phyloP scores from a whole-genome alignment of 2,113 vertebrate genomes.

The Kryptolebias marmoratus region DNA sequence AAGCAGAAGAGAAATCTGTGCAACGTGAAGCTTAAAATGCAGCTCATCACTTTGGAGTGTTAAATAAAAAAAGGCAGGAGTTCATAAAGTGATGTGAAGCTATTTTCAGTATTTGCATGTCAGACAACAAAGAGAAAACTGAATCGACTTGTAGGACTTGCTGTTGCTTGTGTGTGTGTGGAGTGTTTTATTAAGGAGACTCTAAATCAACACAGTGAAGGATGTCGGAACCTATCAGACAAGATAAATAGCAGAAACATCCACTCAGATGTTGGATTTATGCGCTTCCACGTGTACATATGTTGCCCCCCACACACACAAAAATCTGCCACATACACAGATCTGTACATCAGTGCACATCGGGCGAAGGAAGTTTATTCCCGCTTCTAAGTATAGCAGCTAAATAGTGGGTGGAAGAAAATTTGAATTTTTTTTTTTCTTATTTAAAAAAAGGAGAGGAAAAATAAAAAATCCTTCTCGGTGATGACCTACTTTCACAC shows the following conservation, averaged over 20 bases:
- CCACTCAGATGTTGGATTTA: constrained; percentile 40
- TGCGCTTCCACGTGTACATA: constrained; percentile 28
- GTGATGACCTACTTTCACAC: constrained; percentile 72
- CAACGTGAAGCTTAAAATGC: constrained; percentile 9
- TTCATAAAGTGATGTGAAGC: constrained; percentile 14
- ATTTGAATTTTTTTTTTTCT: constrained; percentile 20
- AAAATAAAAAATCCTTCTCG: constrained; percentile 46
- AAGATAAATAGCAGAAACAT: constrained; percentile 68
- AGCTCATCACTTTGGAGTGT: constrained; percentile 6
- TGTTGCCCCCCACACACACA: constrained; percentile 35
- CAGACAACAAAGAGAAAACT: constrained; percentile 33
- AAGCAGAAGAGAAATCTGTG: neutral
- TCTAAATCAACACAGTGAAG: constrained; percentile 66
- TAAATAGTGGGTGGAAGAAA: constrained; percentile 59
- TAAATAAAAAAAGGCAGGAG: constrained; percentile 8
- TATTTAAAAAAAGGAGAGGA: constrained; percentile 15
- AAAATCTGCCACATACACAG: constrained; percentile 52
- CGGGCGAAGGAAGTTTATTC: constrained; percentile 35
- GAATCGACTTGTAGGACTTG: constrained; percentile 37
- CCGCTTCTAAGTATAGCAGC: constrained; percentile 54
- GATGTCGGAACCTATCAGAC: constrained; percentile 53
- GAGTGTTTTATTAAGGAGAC: constrained; percentile 72
- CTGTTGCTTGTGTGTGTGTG: constrained; percentile 9
- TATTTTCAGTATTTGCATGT: constrained; percentile 14
- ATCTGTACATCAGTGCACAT: constrained; percentile 53